Percentiles rank a stretch among this genome's conserved stretches.
Evolutionary conservation across 2,888 invertebrate genomes (phyloP).

Genomic region (Crioceris asparagi): DNA sequence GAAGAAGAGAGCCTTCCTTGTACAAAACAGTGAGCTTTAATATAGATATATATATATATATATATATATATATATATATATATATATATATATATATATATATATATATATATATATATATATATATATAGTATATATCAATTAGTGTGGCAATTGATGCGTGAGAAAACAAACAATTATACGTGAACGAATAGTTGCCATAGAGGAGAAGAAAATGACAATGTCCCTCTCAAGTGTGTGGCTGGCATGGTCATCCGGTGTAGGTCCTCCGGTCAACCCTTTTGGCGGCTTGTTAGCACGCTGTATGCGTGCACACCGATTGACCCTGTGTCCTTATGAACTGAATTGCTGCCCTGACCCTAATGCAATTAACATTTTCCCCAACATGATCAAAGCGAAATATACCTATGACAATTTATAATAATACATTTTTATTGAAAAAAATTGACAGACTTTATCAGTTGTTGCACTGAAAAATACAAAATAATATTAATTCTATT

Average conservation of each 20-base stretch:
- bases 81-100: no score
- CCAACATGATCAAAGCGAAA: no score
- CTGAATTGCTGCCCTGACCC: no score
- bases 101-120: no score
- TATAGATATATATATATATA: no score
- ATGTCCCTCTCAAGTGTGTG: constrained; percentile 35
- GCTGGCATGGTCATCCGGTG: constrained; percentile 36
- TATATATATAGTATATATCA: constrained; percentile 39
- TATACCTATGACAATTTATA: no score
- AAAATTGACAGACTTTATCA: no score
- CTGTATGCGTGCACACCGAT: neutral
- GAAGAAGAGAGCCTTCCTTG: constrained; percentile 20
- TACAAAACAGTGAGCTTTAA: constrained; percentile 36
- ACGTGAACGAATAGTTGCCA: constrained; percentile 29
- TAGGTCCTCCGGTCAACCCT: constrained; percentile 20
- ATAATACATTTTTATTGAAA: no score
- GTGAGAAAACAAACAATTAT: constrained; percentile 42
- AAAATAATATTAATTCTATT: no score
- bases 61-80: no score
- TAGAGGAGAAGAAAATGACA: constrained; percentile 22
- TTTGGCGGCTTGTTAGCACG: constrained; percentile 9
- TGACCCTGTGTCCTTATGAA: neutral
- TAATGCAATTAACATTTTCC: no score
- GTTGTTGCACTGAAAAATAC: no score
- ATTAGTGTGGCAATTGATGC: constrained; percentile 38